These are phyloP conservation scores for Sorex maritimensis DNA, from an alignment of 2,797 vertebrate genomes.

Conservation along the genomic window DNA sequence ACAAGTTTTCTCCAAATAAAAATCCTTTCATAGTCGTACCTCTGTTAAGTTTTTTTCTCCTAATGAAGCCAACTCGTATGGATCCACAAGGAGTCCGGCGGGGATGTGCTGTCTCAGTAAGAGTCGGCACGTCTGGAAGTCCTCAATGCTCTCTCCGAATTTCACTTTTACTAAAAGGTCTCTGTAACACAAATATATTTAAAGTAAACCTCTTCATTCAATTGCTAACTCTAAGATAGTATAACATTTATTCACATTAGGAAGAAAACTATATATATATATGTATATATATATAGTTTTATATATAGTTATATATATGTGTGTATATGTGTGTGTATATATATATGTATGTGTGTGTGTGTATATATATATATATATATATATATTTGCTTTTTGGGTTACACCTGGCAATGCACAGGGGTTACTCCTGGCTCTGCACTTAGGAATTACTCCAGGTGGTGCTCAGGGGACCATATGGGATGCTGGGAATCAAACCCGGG, in stretches of 20 bases:
- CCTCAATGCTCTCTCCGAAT: conserved; percentile 85
- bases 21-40: conserved; percentile 88
- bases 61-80: conserved; percentile 94
- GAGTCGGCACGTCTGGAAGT: conserved; percentile 86
- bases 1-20: conserved; percentile 43
- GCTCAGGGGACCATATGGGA: too few relatives aligned
- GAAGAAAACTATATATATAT: too few relatives aligned
- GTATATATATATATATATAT: too few relatives aligned
- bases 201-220: conserved; percentile 69
- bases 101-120: conserved; percentile 92
- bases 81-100: conserved; percentile 94
- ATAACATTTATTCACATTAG: conserved; percentile 40
- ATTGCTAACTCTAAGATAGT: not conserved
- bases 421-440: too few relatives aligned
- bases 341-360: too few relatives aligned
- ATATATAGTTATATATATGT: too few relatives aligned
- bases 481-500: too few relatives aligned
- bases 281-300: too few relatives aligned
- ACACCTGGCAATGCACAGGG: too few relatives aligned
- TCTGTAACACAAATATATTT: conserved; percentile 89
- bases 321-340: too few relatives aligned
- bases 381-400: too few relatives aligned
- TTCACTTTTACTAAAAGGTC: conserved; percentile 92
- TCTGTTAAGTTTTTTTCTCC: conserved; percentile 92
- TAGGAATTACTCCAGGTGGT: too few relatives aligned